Conservation (phyloP, 2,113 vertebrate species). For the Phylloscopus trochilus region DNA sequence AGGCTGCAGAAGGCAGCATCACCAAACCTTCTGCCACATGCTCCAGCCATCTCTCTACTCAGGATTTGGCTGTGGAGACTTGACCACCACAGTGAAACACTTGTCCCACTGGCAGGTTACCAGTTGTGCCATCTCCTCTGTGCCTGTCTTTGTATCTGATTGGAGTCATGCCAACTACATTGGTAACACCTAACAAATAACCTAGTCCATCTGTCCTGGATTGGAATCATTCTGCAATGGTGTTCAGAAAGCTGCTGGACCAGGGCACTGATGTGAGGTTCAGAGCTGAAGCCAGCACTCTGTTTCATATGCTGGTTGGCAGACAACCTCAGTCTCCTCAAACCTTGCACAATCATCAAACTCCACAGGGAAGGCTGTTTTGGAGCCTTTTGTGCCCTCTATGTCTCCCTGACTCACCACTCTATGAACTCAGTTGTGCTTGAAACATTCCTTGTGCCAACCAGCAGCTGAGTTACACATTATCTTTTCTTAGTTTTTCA, state of each 20-base stretch:
- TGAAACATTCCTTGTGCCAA: neutral
- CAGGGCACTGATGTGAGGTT: neutral
- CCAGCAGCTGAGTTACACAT: neutral
- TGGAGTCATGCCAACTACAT: neutral
- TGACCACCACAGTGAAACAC: neutral
- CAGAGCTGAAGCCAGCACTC: neutral
- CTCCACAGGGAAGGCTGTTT: neutral
- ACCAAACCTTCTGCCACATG: neutral
- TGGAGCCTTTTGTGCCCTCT: neutral
- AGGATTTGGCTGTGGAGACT: neutral
- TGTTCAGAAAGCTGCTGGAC: neutral
- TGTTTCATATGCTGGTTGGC: neutral
- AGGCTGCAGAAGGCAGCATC: neutral
- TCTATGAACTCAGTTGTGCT: neutral
- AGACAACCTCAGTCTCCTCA: neutral
- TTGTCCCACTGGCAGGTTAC: neutral
- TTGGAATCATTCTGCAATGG: neutral
- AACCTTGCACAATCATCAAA: neutral
- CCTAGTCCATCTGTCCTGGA: neutral
- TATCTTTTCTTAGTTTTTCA: neutral
- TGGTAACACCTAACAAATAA: neutral
- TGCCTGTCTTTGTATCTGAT: neutral
- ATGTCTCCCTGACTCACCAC: neutral
- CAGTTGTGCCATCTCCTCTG: neutral
- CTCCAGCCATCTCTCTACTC: neutral